phyloP scores from a whole-genome alignment of 2,888 invertebrate genomes.

The Sarcophaga variegata region DNA sequence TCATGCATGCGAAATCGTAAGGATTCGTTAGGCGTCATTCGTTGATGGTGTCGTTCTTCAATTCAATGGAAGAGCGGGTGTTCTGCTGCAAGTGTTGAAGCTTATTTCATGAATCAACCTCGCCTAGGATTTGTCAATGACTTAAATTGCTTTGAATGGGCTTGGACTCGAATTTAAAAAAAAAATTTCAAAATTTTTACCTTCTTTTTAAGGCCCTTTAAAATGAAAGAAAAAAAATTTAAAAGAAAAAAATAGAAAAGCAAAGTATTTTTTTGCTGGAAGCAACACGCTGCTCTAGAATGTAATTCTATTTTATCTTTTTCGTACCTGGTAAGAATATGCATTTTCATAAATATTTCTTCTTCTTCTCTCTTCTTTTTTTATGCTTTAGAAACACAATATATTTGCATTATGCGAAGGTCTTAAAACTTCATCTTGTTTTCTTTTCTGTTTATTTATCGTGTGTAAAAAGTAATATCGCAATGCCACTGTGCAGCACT shows the following conservation, averaged over 20 bases:
- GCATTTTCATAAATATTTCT: not conserved
- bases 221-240: not conserved
- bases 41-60: too few species aligned
- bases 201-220: not conserved
- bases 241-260: not conserved
- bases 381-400: not conserved
- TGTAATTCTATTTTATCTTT: not conserved
- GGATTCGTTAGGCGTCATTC: too few species aligned
- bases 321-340: not conserved
- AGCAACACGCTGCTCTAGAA: not conserved
- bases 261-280: not conserved
- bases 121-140: too few species aligned
- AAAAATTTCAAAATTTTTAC: too few species aligned
- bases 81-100: too few species aligned
- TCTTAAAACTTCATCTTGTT: conserved; percentile 23
- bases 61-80: too few species aligned
- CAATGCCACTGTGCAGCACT: not conserved
- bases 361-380: not conserved
- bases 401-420: conserved; percentile 19
- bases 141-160: too few species aligned
- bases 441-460: conserved; percentile 16
- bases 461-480: conserved; percentile 3
- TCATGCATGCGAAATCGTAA: too few species aligned
- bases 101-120: too few species aligned
- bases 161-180: too few species aligned